Evolutionary conservation across 2,888 invertebrate genomes (phyloP).

Genomic region (Norana najaformis): DNA sequence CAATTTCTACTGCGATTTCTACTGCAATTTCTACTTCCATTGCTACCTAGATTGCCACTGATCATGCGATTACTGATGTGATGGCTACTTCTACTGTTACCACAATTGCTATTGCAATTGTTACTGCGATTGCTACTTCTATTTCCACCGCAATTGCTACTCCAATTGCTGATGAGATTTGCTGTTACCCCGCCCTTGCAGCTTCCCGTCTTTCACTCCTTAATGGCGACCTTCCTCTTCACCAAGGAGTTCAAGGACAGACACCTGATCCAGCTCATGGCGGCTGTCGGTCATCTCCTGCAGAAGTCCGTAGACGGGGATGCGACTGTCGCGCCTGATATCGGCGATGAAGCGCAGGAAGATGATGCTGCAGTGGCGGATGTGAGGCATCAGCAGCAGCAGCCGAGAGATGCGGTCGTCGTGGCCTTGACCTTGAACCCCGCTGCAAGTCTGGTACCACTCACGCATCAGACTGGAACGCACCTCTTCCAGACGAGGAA

Average conservation of each 20-base stretch:
- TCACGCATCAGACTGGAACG: not conserved
- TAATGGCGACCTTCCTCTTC: not conserved
- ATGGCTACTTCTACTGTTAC: too few species aligned
- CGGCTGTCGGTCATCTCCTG: not conserved
- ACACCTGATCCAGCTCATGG: not conserved
- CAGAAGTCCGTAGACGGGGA: not conserved
- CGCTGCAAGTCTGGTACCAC: not conserved
- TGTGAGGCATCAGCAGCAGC: conserved; percentile 16
- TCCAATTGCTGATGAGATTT: not conserved
- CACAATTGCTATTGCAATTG: too few species aligned
- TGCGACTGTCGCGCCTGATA: not conserved
- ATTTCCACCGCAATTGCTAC: not conserved
- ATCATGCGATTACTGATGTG: not conserved
- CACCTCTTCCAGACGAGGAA: not conserved
- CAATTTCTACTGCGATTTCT: too few species aligned
- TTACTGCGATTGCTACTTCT: not conserved
- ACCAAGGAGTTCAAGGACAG: not conserved
- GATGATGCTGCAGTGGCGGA: not conserved
- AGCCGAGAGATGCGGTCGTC: not conserved
- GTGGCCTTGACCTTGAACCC: not conserved
- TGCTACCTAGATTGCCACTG: too few species aligned
- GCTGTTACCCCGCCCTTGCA: not conserved
- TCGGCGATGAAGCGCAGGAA: not conserved
- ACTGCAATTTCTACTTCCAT: not conserved
- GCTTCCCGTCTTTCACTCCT: too few species aligned